phyloP scores from a whole-genome alignment of 2,113 vertebrate genomes.

The Campylomormyrus numenius region DNA sequence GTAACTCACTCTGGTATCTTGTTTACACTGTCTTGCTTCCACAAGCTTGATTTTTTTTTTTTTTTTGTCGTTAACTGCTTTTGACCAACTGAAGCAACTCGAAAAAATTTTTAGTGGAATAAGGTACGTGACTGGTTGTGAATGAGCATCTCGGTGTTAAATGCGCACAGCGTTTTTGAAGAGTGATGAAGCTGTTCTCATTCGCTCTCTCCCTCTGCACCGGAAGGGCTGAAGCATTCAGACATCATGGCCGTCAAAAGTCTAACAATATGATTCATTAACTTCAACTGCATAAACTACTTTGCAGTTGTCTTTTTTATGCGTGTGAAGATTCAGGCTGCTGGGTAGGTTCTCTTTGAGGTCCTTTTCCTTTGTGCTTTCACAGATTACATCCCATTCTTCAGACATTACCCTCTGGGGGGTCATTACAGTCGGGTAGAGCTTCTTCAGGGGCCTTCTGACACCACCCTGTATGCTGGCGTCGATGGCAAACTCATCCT shows the following conservation, averaged over 20 bases:
- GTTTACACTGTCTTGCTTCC: no score
- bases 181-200: not conserved
- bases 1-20: no score
- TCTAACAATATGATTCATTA: not conserved
- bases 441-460: conserved; percentile 13
- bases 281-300: not conserved
- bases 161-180: not conserved
- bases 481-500: conserved; percentile 23
- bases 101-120: not conserved
- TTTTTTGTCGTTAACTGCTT: no score
- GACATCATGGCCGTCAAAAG: not conserved
- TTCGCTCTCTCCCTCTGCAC: not conserved
- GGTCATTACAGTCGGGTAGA: not conserved
- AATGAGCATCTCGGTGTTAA: not conserved
- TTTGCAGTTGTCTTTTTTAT: not conserved
- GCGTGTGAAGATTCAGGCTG: not conserved
- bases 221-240: not conserved
- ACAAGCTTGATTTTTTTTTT: no score
- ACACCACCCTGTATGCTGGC: not conserved
- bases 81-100: no score
- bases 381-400: not conserved
- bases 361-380: not conserved
- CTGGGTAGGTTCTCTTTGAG: not conserved
- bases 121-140: not conserved
- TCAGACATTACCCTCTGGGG: not conserved